Evolutionary conservation across 2,113 vertebrate species (phyloP).

Genomic region (Drymodes brunneopygia): DNA sequence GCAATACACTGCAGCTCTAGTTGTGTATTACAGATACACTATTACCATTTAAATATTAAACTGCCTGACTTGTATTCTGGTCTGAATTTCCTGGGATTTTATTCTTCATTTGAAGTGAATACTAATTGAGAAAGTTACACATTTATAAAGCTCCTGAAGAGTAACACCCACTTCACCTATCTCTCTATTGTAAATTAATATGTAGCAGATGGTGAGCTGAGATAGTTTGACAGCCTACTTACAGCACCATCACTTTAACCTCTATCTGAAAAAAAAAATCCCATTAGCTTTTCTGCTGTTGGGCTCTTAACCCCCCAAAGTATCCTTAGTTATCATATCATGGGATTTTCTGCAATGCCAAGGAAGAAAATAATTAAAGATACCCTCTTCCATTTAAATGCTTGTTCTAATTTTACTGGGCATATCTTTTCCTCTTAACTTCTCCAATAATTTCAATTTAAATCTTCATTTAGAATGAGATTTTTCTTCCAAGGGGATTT

Average conservation of each 20-base stretch:
- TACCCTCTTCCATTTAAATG: conserved; percentile 55
- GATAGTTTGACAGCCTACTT: conserved; percentile 63
- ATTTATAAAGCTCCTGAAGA: conserved; percentile 37
- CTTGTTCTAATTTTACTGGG: conserved; percentile 64
- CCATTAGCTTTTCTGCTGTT: conserved; percentile 65
- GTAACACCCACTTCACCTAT: conserved; percentile 47
- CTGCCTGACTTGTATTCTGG: not conserved
- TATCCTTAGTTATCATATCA: conserved; percentile 38
- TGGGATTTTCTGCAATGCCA: conserved; percentile 54
- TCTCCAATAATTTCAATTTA: conserved; percentile 59
- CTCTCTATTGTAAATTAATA: conserved; percentile 62
- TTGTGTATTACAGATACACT: not conserved
- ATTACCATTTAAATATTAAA: conserved; percentile 38
- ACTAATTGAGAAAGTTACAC: conserved; percentile 49
- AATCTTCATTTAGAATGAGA: conserved; percentile 59
- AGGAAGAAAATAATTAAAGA: conserved; percentile 63
- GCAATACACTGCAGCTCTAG: not conserved
- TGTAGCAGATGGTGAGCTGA: conserved; percentile 62
- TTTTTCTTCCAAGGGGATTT: conserved; percentile 58
- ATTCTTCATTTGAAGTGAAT: conserved; percentile 47
- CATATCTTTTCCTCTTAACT: conserved; percentile 45
- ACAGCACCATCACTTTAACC: conserved; percentile 61
- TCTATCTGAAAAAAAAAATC: conserved; percentile 60
- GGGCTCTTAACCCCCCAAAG: conserved; percentile 52
- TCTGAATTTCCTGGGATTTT: conserved; percentile 26